Conservation (phyloP, 2,888 invertebrate genomes). For the Subacronicta megacephala region DNA sequence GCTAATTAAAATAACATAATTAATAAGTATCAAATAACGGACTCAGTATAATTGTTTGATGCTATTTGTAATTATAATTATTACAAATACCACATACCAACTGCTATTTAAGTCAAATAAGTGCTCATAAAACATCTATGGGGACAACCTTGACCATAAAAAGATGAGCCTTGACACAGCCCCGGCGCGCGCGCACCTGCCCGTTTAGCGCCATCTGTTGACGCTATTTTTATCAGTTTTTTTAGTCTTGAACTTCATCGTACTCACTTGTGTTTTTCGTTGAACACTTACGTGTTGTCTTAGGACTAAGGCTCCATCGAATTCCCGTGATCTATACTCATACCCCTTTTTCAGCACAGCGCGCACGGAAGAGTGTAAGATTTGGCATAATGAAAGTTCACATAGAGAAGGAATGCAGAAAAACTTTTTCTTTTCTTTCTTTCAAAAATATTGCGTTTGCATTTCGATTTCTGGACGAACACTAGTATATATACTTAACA, state of each 20-base stretch:
- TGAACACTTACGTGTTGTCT: constrained; percentile 22
- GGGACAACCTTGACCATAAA: constrained; percentile 68
- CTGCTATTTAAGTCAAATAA: constrained; percentile 50
- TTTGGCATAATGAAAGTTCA: no score
- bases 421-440: no score
- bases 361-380: no score
- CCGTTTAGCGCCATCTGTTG: constrained; percentile 61
- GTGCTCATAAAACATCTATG: constrained; percentile 47
- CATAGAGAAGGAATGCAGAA: no score
- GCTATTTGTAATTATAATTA: constrained; percentile 39
- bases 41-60: constrained; percentile 10
- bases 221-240: constrained; percentile 35
- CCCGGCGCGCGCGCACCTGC: constrained; percentile 64
- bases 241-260: constrained; percentile 36
- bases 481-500: no score
- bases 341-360: no score
- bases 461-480: no score
- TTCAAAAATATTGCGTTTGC: no score
- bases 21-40: constrained; percentile 26
- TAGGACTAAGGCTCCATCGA: no score
- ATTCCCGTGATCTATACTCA: no score
- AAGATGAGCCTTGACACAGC: constrained; percentile 65
- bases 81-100: constrained; percentile 28
- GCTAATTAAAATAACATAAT: constrained; percentile 27
- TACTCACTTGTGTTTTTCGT: constrained; percentile 7